Evolutionary conservation across 1,140 invertebrate species (phyloP).

Genomic region (Macrotrachela quadricornifera): DNA sequence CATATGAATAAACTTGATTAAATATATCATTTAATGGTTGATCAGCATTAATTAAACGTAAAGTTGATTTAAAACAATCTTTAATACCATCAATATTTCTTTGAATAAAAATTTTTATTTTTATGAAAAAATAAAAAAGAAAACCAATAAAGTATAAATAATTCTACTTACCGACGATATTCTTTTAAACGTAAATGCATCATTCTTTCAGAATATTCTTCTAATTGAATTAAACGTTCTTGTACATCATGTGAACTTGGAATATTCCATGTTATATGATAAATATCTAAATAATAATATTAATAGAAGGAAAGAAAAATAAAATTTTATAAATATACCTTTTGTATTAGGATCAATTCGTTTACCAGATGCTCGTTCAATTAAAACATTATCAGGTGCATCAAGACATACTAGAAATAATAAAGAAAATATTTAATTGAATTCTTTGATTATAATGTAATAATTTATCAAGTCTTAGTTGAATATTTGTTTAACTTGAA

Average conservation of each 20-base stretch:
- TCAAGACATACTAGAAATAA: slow-evolving; percentile 21
- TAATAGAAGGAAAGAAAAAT: background rate
- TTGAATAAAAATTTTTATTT: slow-evolving; percentile 2
- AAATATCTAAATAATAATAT: slow-evolving; percentile 19
- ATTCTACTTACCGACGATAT: too few relatives aligned
- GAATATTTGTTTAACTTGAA: too few relatives aligned
- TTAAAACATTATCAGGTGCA: slow-evolving; percentile 25
- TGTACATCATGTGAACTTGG: slow-evolving; percentile 18
- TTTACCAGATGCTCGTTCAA: slow-evolving; percentile 28
- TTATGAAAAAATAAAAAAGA: too few relatives aligned
- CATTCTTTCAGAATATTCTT: slow-evolving; percentile 19
- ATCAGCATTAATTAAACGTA: slow-evolving; percentile 27
- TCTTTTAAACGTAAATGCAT: slow-evolving; percentile 17
- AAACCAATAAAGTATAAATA: too few relatives aligned
- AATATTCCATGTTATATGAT: slow-evolving; percentile 29
- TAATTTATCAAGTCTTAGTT: too few relatives aligned
- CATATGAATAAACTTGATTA: slow-evolving; percentile 13
- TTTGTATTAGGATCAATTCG: slow-evolving; percentile 25
- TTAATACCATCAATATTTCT: slow-evolving; percentile 21
- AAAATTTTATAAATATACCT: slow-evolving; percentile 13
- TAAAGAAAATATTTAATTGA: background rate
- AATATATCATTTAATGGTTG: slow-evolving; percentile 30
- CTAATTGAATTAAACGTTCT: slow-evolving; percentile 16
- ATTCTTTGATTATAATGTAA: too few relatives aligned
- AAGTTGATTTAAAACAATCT: slow-evolving; percentile 16